These are phyloP conservation scores for Sarcoramphus papa DNA, from an alignment of 2,797 vertebrate species.

Conservation along the genomic window DNA sequence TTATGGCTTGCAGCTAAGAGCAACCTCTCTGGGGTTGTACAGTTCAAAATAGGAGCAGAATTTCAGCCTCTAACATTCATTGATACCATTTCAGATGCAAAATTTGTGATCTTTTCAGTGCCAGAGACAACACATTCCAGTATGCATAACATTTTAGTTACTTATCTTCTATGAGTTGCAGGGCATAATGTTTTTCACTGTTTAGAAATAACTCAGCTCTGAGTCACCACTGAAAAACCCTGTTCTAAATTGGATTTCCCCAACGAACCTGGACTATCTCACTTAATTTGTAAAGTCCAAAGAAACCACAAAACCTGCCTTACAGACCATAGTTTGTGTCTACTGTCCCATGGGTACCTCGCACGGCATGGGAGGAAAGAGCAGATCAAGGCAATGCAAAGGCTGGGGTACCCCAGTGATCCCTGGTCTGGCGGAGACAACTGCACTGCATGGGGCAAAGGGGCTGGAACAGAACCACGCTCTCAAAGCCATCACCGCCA, in stretches of 20 bases:
- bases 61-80: neutral
- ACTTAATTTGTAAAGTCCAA: neutral
- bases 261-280: neutral
- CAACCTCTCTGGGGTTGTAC: neutral
- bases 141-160: neutral
- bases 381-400: neutral
- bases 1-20: neutral
- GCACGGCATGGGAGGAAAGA: neutral
- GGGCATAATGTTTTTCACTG: constrained; percentile 5
- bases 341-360: neutral
- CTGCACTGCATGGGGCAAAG: neutral
- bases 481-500: neutral
- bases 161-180: constrained; percentile 16
- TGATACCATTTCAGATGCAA: constrained; percentile 20
- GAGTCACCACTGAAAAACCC: constrained; percentile 1
- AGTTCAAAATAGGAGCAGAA: constrained; percentile 21
- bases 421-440: neutral
- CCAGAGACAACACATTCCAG: constrained; percentile 44
- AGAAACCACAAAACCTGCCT: neutral
- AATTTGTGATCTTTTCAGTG: constrained; percentile 13
- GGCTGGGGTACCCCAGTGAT: neutral
- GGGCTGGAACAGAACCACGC: neutral
- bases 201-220: constrained; percentile 39
- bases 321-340: neutral
- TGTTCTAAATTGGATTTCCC: constrained; percentile 15